Conservation (phyloP, 1,140 invertebrate genomes). For the Branchinecta lynchi region DNA sequence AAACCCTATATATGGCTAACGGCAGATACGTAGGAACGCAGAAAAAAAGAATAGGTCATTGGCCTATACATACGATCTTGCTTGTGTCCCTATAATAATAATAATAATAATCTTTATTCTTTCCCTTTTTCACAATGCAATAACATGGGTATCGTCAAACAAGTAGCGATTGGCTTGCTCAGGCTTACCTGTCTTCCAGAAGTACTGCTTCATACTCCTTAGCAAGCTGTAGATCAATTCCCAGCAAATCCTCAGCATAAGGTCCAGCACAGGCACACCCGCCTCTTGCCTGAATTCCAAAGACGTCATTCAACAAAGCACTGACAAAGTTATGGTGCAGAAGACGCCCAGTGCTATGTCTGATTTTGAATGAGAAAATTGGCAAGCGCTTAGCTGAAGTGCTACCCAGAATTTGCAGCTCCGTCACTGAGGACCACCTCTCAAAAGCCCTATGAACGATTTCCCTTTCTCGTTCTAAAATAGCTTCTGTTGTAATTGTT, state of each 20-base stretch:
- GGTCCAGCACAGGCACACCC: conserved; percentile 69
- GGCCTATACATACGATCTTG: no score
- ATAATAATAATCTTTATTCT: no score
- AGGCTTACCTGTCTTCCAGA: conserved; percentile 11
- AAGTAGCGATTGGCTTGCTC: neutral
- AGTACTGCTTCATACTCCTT: conserved; percentile 35
- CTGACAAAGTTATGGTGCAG: conserved; percentile 82
- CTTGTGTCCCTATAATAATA: no score
- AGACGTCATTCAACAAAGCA: conserved; percentile 74
- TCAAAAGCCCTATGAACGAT: conserved; percentile 25
- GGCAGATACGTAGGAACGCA: no score
- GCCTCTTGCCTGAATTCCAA: conserved; percentile 73
- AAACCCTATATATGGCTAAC: no score
- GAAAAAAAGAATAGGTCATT: no score
- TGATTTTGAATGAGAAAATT: conserved; percentile 71
- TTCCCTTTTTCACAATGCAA: no score
- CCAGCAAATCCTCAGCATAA: conserved; percentile 68
- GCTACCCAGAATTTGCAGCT: conserved; percentile 63
- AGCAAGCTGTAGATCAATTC: conserved; percentile 57
- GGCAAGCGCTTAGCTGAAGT: conserved; percentile 49
- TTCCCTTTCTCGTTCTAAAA: conserved; percentile 51
- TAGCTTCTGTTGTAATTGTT: conserved; percentile 51
- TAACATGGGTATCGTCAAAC: no score
- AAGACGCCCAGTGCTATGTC: conserved; percentile 56
- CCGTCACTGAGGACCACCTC: conserved; percentile 43